Percentiles rank a stretch among this genome's conserved stretches.
Conservation (phyloP, 2,113 vertebrate genomes). For the Actinemys pallida region DNA sequence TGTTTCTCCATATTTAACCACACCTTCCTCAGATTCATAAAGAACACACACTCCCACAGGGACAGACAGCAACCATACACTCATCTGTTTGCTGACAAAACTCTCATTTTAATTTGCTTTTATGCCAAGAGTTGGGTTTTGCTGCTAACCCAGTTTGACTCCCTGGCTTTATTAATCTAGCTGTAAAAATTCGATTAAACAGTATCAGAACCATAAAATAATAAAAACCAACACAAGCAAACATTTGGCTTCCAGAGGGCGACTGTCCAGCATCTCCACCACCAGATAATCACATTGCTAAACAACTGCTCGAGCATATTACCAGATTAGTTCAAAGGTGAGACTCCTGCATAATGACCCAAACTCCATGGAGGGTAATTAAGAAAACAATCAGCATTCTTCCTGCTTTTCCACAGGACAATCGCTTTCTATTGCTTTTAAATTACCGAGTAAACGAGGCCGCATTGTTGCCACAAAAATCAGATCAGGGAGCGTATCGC, state of each 20-base stretch:
- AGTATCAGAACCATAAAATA: background rate
- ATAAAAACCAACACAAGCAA: rapidly evolving
- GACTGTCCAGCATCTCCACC: background rate
- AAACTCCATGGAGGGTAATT: background rate
- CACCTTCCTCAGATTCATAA: background rate
- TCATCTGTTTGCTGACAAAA: conserved; percentile 27
- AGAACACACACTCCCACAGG: rapidly evolving
- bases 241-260: background rate
- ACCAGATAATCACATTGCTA: rapidly evolving
- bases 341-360: background rate
- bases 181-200: background rate
- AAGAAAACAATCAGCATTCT: background rate
- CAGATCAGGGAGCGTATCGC: background rate
- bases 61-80: background rate
- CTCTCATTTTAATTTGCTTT: conserved; percentile 8
- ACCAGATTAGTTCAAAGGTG: too few species aligned
- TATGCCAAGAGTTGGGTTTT: background rate
- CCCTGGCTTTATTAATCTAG: conserved; percentile 6
- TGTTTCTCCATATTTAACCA: background rate
- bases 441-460: background rate
- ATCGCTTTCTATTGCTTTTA: background rate
- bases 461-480: background rate
- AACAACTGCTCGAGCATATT: rapidly evolving
- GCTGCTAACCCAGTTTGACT: background rate
- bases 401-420: background rate